These are phyloP conservation scores for Zoroaster sp. DNA, from an alignment of 53 echinoderm and acorn worm species.

Conservation along the genomic window DNA sequence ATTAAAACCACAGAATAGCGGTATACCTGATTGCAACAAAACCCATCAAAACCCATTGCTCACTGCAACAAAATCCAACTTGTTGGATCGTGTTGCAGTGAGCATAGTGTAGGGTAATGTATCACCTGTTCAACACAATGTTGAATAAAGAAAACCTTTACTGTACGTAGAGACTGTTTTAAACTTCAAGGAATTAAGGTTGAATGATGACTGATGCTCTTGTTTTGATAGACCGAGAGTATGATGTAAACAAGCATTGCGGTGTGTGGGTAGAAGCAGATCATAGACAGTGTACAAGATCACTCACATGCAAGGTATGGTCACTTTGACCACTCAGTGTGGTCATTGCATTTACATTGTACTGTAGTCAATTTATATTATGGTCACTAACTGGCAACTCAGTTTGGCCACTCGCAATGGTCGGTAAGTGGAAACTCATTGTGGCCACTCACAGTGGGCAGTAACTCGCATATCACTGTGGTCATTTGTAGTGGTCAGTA, in stretches of 20 bases:
- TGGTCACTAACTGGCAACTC: background rate
- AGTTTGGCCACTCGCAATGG: background rate
- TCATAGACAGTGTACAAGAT: slow-evolving; percentile 88
- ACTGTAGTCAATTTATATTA: background rate
- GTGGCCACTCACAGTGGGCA: background rate
- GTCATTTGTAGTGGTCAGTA: background rate
- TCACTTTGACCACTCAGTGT: background rate
- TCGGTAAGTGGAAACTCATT: background rate
- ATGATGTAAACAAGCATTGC: slow-evolving; percentile 96
- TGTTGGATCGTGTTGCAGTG: too few species aligned
- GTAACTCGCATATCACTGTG: too few species aligned
- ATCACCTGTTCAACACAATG: too few species aligned
- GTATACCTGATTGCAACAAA: background rate
- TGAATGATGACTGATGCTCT: background rate
- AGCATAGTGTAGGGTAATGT: too few species aligned
- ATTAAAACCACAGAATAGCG: too few species aligned
- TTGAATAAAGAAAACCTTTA: too few species aligned
- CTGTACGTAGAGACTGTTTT: background rate
- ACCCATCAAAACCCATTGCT: background rate
- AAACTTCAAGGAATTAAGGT: background rate
- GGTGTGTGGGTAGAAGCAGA: slow-evolving; percentile 86
- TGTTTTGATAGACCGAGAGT: slow-evolving; percentile 81
- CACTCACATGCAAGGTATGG: slow-evolving; percentile 96
- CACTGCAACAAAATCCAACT: too few species aligned
- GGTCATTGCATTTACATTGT: too few species aligned